Conservation (phyloP, 2,888 invertebrate genomes). For the Idaea aversata region DNA sequence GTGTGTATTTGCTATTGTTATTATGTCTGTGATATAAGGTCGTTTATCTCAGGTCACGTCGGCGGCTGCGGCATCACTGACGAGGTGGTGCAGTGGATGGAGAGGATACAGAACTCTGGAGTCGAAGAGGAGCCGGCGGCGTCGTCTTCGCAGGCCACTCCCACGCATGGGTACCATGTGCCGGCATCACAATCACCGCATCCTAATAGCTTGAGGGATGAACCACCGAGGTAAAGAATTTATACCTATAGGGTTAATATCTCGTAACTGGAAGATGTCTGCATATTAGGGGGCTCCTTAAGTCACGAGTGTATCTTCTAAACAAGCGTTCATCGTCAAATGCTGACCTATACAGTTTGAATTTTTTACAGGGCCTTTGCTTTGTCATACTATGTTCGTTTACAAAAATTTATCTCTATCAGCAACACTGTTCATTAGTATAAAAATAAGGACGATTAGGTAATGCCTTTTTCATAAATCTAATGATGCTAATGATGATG, state of each 20-base stretch:
- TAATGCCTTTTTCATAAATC: too few relatives aligned
- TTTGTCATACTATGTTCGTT: too few relatives aligned
- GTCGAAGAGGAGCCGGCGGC: conserved; percentile 78
- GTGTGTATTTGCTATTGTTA: conserved; percentile 49
- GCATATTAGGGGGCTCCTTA: too few relatives aligned
- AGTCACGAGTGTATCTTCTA: too few relatives aligned
- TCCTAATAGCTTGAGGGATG: conserved; percentile 71
- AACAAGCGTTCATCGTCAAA: too few relatives aligned
- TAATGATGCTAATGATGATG: too few relatives aligned
- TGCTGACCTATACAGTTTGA: too few relatives aligned
- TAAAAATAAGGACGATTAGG: too few relatives aligned
- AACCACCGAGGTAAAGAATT: conserved; percentile 57
- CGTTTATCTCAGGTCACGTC: conserved; percentile 83
- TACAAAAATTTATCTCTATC: too few relatives aligned
- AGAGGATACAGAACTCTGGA: conserved; percentile 90
- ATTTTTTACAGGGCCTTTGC: too few relatives aligned
- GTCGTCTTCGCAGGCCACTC: conserved; percentile 43
- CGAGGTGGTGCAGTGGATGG: conserved; percentile 95
- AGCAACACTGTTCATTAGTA: too few relatives aligned
- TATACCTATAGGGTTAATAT: not conserved
- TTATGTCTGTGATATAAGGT: conserved; percentile 22
- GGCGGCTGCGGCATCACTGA: conserved; percentile 94
- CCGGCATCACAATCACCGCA: conserved; percentile 56
- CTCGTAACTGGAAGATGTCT: too few relatives aligned
- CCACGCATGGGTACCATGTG: conserved; percentile 40